Conservation (phyloP, 2,888 invertebrate species). For the Zele albiditarsus region DNA sequence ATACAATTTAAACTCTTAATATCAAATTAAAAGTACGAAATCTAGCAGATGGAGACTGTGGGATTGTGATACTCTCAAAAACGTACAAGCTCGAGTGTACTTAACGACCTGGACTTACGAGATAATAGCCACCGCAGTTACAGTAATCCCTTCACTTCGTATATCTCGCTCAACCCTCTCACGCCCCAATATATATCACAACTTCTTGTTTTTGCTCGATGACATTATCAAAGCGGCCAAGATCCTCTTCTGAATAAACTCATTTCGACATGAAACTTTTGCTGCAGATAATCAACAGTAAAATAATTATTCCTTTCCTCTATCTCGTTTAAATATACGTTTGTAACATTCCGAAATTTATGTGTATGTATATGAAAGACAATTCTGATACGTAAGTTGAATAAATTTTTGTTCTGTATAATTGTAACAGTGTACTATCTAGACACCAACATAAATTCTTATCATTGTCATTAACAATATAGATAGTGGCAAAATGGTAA, state of each 20-base stretch:
- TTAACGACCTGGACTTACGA: constrained; percentile 19
- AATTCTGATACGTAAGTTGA: no score
- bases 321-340: not conserved
- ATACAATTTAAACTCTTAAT: not conserved
- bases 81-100: constrained; percentile 19
- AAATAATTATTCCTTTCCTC: not conserved
- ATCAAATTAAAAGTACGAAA: not conserved
- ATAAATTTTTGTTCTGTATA: no score
- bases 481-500: no score
- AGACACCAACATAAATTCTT: no score
- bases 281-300: not conserved
- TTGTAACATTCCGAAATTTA: not conserved
- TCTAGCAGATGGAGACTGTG: not conserved
- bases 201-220: not conserved
- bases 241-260: not conserved
- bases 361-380: no score
- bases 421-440: no score
- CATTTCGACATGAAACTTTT: constrained; percentile 1
- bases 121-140: constrained; percentile 24
- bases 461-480: no score
- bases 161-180: not conserved
- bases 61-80: not conserved
- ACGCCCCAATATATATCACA: not conserved
- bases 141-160: not conserved
- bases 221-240: constrained; percentile 1